phyloP scores from a whole-genome alignment of 2,888 invertebrate genomes.

The Hyppa rectilinea region DNA sequence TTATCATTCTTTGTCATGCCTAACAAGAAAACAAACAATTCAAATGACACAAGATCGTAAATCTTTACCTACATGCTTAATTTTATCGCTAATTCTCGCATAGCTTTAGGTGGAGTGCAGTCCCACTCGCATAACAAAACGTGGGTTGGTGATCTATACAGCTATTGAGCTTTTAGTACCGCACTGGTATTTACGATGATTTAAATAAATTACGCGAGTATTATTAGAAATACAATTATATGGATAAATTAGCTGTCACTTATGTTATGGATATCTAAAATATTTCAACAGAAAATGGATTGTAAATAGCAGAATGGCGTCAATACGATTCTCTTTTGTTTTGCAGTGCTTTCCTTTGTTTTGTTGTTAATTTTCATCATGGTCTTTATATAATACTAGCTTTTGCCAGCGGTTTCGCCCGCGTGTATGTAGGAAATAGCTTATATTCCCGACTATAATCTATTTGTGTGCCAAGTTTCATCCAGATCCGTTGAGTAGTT shows the following conservation, averaged over 20 bases:
- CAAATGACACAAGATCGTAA: slow-evolving; percentile 21
- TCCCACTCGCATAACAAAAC: slow-evolving; percentile 45
- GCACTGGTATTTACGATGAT: slow-evolving; percentile 51
- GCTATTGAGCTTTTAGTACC: slow-evolving; percentile 39
- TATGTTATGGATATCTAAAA: slow-evolving; percentile 11
- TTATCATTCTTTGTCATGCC: not conserved
- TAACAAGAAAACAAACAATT: slow-evolving; percentile 41
- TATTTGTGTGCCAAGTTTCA: too few species aligned
- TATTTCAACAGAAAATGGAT: slow-evolving; percentile 4
- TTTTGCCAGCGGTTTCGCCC: too few species aligned
- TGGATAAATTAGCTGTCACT: slow-evolving; percentile 31
- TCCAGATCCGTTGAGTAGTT: too few species aligned
- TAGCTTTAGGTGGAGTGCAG: slow-evolving; percentile 29
- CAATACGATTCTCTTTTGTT: not conserved
- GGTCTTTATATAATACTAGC: too few species aligned
- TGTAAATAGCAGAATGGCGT: not conserved
- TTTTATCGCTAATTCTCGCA: slow-evolving; percentile 45
- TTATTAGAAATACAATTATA: slow-evolving; percentile 41
- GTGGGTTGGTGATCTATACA: slow-evolving; percentile 50
- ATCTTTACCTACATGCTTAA: slow-evolving; percentile 34
- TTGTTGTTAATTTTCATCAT: not conserved
- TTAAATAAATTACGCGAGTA: slow-evolving; percentile 39
- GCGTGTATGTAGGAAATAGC: too few species aligned
- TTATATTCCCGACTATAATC: too few species aligned
- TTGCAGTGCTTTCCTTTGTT: not conserved